phyloP scores from a whole-genome alignment of 2,888 invertebrate species.

The Griposia aprilina region DNA sequence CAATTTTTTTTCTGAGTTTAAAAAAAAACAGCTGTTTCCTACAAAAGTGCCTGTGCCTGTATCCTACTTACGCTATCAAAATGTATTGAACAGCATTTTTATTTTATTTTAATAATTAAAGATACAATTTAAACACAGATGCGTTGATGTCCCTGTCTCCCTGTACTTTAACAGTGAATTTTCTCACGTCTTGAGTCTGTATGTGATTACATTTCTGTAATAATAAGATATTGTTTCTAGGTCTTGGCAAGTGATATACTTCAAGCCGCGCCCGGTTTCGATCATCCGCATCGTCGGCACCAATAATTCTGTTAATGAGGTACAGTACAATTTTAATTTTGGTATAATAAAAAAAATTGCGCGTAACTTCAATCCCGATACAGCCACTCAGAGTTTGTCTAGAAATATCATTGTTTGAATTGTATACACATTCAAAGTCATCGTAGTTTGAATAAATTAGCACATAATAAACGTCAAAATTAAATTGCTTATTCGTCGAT shows the following conservation, averaged over 20 bases:
- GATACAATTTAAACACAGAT: no score
- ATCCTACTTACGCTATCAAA: no score
- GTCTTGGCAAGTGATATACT: slow-evolving; percentile 98
- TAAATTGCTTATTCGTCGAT: neutral
- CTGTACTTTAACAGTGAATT: neutral
- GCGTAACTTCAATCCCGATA: neutral
- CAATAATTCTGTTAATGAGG: slow-evolving; percentile 99
- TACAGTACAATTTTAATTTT: slow-evolving; percentile 72
- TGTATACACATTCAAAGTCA: neutral
- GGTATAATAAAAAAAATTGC: neutral
- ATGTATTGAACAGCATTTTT: no score
- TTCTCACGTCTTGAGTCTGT: neutral
- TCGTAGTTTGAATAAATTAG: neutral
- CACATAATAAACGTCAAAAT: no score
- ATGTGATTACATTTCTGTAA: neutral
- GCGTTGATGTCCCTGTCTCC: no score
- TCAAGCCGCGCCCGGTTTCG: slow-evolving; percentile 96
- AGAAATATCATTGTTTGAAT: neutral
- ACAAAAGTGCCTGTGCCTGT: no score
- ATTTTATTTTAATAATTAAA: no score
- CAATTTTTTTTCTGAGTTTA: no score
- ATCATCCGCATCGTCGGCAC: slow-evolving; percentile 99
- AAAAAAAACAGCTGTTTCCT: no score
- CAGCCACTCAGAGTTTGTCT: neutral
- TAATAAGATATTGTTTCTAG: slow-evolving; percentile 77